These are phyloP conservation scores for Nephrotoma appendiculata DNA, from an alignment of 2,888 invertebrate species.

Conservation along the genomic window DNA sequence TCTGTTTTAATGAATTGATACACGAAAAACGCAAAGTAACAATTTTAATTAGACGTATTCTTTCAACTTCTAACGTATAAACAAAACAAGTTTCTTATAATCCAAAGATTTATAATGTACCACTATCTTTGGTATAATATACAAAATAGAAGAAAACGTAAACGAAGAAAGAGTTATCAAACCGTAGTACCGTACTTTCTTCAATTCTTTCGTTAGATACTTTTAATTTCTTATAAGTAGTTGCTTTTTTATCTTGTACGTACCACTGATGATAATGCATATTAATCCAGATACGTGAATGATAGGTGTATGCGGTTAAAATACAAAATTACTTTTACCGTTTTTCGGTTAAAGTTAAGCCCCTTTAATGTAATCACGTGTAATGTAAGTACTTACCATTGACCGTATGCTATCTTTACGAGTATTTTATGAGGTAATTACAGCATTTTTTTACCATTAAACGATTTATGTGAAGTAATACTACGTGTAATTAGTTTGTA, in stretches of 20 bases:
- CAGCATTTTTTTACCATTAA: neutral
- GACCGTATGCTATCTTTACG: neutral
- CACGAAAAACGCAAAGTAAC: neutral
- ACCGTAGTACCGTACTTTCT: neutral
- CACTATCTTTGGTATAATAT: neutral
- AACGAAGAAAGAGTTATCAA: neutral
- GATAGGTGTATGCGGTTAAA: neutral
- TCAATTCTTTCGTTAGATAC: neutral
- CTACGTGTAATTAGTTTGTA: neutral
- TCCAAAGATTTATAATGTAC: neutral
- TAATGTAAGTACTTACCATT: neutral
- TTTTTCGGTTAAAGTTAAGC: neutral
- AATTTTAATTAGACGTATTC: neutral
- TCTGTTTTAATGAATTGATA: neutral
- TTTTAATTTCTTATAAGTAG: neutral
- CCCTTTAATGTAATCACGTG: neutral
- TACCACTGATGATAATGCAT: neutral
- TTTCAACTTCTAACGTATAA: neutral
- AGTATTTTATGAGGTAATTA: neutral
- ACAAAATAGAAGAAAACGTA: neutral
- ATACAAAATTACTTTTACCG: neutral
- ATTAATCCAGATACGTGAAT: neutral
- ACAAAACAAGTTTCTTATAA: neutral
- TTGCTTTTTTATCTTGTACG: neutral
- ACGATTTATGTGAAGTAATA: neutral